Evolutionary conservation across 2,113 vertebrate genomes (phyloP), one percentile per base, ranked within the genome.

Genomic region (Eleginops maclovinus): DNA sequence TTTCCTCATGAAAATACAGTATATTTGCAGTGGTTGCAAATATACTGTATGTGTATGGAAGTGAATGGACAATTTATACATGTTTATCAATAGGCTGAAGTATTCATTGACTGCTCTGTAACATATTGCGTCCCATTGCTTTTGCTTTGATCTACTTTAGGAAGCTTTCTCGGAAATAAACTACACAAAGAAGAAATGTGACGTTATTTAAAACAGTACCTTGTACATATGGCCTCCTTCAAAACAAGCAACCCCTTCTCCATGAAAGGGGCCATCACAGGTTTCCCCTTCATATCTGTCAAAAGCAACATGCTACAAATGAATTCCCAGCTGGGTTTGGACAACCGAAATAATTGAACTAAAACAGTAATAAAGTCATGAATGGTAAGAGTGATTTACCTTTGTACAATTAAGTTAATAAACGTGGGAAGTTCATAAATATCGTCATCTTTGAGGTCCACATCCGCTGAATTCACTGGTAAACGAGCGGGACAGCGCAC

Each of bases 261-360:
- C 97, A 26, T 97, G 94, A 69, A 93, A 94, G 22, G 94, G 75
- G 0, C 90, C 95, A 4, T 26, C 80, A 46, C 88, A 79, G 17
- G 83, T 94, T 58, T 93, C 94, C 15, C 97, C 97, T 83, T 97
- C 95, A 26, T 96, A 96, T 22, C 98, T 99, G 87, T 60, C 14
- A 75, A 77, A 22, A 66, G 2, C 40, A 53, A 4, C 24, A 5
- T 2, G 24, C 2, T 63, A 2, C 10, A 51, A 2, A 11, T 21
- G 11, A 11, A 51, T 21, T 22, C 3, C 15, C 13, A 44, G 3
- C 43, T 44, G 43, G 43, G 13, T 44, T 44, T 44, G 3, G 43
- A 14, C 43, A 44, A 36, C 31, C 31, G 7, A 5, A 36, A 36
- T 14, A 12, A 51, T 22, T 79, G 31, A 5, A 36, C 31, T 4